phyloP scores from a whole-genome alignment of 2,888 invertebrate species.

The Hypselothyrea guttata region DNA sequence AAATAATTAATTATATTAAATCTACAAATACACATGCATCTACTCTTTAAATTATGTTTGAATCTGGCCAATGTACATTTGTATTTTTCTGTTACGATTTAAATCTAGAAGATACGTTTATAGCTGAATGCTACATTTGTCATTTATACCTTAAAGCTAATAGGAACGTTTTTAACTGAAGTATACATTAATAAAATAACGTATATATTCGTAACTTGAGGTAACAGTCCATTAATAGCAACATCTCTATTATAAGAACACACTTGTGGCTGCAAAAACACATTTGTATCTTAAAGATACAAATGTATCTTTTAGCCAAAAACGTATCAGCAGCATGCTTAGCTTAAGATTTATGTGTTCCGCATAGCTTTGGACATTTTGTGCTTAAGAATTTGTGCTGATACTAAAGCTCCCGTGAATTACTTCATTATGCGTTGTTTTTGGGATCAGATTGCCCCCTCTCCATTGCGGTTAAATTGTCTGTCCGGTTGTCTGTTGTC shows the following conservation, averaged over 20 bases:
- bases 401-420: constrained; percentile 33
- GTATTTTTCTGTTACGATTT: background rate
- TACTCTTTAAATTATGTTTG: too few species aligned
- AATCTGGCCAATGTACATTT: background rate
- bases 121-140: background rate
- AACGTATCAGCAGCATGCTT: constrained; percentile 21
- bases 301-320: constrained; percentile 17
- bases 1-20: too few species aligned
- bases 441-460: constrained; percentile 7
- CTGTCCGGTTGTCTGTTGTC: constrained; percentile 13
- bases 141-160: background rate
- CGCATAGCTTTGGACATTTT: constrained; percentile 28
- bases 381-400: constrained; percentile 19
- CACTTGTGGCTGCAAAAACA: background rate
- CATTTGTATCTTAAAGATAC: constrained; percentile 25
- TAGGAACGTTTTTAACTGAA: background rate
- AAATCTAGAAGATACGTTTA: background rate
- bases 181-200: too few species aligned
- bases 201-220: background rate
- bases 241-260: background rate
- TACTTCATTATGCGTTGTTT: constrained; percentile 41
- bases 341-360: constrained; percentile 38
- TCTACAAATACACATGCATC: too few species aligned
- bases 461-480: constrained; percentile 10
- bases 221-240: too few species aligned